Evolutionary conservation across 2,888 invertebrate species (phyloP).

Genomic region (Dicranocentrus wangi): DNA sequence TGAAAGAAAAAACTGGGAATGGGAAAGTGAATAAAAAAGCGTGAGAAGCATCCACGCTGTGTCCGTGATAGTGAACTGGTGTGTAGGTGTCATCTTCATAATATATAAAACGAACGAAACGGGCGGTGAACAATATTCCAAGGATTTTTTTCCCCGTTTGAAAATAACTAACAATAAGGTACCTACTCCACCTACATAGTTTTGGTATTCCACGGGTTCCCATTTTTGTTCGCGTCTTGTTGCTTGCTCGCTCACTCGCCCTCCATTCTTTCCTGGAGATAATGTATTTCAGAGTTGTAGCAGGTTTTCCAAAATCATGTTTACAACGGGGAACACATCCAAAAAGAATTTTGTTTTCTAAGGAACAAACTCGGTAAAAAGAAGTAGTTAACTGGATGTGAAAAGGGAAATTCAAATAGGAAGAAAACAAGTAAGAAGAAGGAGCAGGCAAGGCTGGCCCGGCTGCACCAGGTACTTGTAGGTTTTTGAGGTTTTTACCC

Average conservation of each 20-base stretch:
- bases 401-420: conserved; percentile 17
- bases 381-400: too few species aligned
- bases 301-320: too few species aligned
- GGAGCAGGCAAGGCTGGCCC: not conserved
- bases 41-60: conserved; percentile 45
- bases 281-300: too few species aligned
- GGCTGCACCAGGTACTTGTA: conserved; percentile 51
- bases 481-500: conserved; percentile 53
- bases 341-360: not conserved
- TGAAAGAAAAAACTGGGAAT: not conserved
- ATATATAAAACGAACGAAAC: too few species aligned
- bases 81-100: conserved; percentile 39
- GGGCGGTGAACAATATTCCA: too few species aligned
- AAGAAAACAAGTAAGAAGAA: conserved; percentile 13
- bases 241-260: conserved; percentile 18
- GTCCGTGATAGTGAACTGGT: not conserved
- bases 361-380: too few species aligned
- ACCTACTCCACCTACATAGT: too few species aligned
- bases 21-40: conserved; percentile 31
- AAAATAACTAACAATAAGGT: too few species aligned
- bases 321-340: too few species aligned
- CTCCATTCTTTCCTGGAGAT: not conserved
- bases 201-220: not conserved
- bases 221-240: not conserved
- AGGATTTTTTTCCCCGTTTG: too few species aligned